These are phyloP conservation scores for Sebastes vulpes DNA, from an alignment of 2,797 vertebrate species.

Conservation along the genomic window DNA sequence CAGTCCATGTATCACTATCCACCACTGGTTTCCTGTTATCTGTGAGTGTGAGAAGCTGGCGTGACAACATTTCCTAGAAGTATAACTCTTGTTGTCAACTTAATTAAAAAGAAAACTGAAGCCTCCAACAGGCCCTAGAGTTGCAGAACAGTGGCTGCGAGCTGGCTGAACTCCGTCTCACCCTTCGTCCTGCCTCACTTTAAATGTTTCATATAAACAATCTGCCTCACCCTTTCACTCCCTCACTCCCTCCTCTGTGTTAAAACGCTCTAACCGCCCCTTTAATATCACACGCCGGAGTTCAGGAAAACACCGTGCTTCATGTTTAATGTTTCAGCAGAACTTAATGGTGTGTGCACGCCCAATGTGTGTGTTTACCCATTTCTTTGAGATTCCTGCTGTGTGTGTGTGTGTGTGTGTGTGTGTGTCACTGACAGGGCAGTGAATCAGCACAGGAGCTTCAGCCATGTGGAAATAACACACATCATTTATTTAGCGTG, in stretches of 20 bases:
- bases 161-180: conserved; percentile 49
- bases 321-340: conserved; percentile 34
- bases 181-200: conserved; percentile 21
- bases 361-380: neutral
- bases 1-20: neutral
- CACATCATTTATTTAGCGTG: conserved; percentile 65
- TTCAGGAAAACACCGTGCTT: conserved; percentile 6
- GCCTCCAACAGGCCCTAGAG: neutral
- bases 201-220: conserved; percentile 27
- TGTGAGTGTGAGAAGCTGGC: neutral
- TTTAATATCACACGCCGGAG: neutral
- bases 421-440: conserved; percentile 25
- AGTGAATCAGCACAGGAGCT: conserved; percentile 70
- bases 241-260: neutral
- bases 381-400: neutral
- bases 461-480: conserved; percentile 53
- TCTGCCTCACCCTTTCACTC: neutral
- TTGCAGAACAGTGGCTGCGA: neutral
- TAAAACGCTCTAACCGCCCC: conserved; percentile 7
- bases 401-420: neutral
- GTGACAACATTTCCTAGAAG: neutral
- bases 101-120: neutral
- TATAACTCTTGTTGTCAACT: neutral
- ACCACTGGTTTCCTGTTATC: neutral
- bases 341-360: conserved; percentile 22